Base-by-base conservation (phyloP, 2,888 invertebrate species). In the Chouioia cunea region DNA sequence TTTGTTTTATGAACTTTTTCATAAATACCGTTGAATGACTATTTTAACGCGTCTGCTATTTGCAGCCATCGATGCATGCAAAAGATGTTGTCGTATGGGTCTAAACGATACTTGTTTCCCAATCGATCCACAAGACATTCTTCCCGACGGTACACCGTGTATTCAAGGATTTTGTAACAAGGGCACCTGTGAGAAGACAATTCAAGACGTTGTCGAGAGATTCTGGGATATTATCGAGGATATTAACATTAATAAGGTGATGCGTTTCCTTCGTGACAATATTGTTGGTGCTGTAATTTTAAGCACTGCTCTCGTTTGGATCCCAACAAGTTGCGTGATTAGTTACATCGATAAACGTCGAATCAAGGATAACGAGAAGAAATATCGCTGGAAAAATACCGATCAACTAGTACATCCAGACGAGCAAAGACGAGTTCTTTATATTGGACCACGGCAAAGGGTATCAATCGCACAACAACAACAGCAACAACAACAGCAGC, bases 221-320 rank as follows among this genome's bases (percentile, higher is more conserved):
- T 96, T 98, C 86, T 98, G 97, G 97, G 96, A 97, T 83, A 97
- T 98, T 62, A 97, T 98, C 74, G 97, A 97, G 86, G 96, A 97
- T 81, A 96, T 97, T 70, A 96, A 96, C 86, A 96, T 97, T 71
- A 97, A 96, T 85, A 95, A 95, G 82, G 95, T 96, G 78, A 88
- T 96, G 78, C 89, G 94, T 63, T 96, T 97, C 84, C 88, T 97
- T 63, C 91, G 94, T 70, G 96, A 97, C 86, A 97, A 97, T 84
- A 95, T 97, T 74, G 97, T 98, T 44, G 96, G 97, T 70, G 94
- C 96, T 4, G 95, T 97, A 22, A 93, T 97, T 62, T 88, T 97
- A 50, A 90, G 95, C 75, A 96, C 97, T 14, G 92, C 97, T n/a
- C 88, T 97, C 67, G 88, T 97, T 67, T 99, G 98, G 98, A 94